A percentile compares a stretch with the other conserved stretches of the same genome.
Evolutionary conservation across 2,888 invertebrate species (phyloP).

Genomic region (Cephalotes varians): DNA sequence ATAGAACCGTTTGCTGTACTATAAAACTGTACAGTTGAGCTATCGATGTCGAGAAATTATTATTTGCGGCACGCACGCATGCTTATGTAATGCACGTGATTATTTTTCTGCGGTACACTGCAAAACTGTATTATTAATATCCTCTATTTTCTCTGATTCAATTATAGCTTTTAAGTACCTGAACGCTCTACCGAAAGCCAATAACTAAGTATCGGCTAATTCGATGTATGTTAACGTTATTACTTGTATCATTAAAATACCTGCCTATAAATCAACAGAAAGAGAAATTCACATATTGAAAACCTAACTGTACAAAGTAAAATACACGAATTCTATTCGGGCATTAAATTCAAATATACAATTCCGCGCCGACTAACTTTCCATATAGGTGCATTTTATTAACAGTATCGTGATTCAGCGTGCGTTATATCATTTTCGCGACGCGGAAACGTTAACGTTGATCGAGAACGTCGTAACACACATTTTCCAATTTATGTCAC

Average conservation of each 20-base stretch:
- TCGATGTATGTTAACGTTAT: background rate
- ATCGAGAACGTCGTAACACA: conserved; percentile 50
- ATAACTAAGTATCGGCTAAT: background rate
- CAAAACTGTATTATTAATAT: conserved; percentile 19
- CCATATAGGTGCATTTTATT: background rate
- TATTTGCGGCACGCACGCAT: conserved; percentile 16
- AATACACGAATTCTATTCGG: background rate
- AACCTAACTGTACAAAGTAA: background rate
- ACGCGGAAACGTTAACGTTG: conserved; percentile 34
- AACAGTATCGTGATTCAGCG: conserved; percentile 2
- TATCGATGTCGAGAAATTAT: background rate
- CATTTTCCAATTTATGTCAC: conserved; percentile 49
- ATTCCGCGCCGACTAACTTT: background rate
- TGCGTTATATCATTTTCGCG: conserved; percentile 31
- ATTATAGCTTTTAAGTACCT: conserved; percentile 9
- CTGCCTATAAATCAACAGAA: background rate
- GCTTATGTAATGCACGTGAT: conserved; percentile 12
- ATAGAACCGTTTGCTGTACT: background rate
- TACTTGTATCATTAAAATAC: background rate
- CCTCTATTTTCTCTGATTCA: background rate
- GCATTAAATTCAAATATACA: background rate
- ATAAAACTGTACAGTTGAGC: background rate
- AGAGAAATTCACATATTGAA: background rate
- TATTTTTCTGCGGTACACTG: background rate
- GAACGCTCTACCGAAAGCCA: background rate